Evolutionary conservation across 2,888 invertebrate genomes (phyloP).

Genomic region (Caenorhabditis sp.): DNA sequence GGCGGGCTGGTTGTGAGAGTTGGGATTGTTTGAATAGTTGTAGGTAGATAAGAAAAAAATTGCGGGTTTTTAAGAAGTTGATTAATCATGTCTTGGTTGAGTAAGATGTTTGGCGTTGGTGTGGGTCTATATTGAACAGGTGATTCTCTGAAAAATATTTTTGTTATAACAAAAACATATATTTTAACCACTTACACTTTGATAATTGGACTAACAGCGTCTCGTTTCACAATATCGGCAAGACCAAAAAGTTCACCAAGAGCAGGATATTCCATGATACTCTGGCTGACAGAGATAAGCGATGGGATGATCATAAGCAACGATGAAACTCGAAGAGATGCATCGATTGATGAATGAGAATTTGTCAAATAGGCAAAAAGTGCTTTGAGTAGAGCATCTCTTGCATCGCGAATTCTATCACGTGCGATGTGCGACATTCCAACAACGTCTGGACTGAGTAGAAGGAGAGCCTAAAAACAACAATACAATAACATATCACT

Average conservation of each 20-base stretch:
- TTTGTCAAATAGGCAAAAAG: conserved; percentile 59
- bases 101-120: conserved; percentile 6
- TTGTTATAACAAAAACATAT: no score
- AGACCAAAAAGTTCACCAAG: conserved; percentile 59
- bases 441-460: conserved; percentile 60
- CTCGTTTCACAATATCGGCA: conserved; percentile 44
- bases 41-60: conserved; percentile 21
- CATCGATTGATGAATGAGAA: conserved; percentile 52
- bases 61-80: conserved; percentile 35
- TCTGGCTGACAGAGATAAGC: conserved; percentile 51
- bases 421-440: conserved; percentile 52
- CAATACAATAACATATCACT: neutral
- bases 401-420: conserved; percentile 58
- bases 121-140: conserved; percentile 18
- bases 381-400: conserved; percentile 62
- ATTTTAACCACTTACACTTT: conserved; percentile 13
- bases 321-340: conserved; percentile 62
- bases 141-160: conserved; percentile 29
- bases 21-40: neutral
- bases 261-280: conserved; percentile 41
- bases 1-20: neutral
- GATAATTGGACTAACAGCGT: conserved; percentile 15
- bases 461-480: conserved; percentile 53
- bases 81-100: conserved; percentile 31
- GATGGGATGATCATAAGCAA: conserved; percentile 66